Evolutionary conservation across 2,797 vertebrate genomes (phyloP), one percentile per base, ranked within the genome.

Genomic region (Dipus sagitta): DNA sequence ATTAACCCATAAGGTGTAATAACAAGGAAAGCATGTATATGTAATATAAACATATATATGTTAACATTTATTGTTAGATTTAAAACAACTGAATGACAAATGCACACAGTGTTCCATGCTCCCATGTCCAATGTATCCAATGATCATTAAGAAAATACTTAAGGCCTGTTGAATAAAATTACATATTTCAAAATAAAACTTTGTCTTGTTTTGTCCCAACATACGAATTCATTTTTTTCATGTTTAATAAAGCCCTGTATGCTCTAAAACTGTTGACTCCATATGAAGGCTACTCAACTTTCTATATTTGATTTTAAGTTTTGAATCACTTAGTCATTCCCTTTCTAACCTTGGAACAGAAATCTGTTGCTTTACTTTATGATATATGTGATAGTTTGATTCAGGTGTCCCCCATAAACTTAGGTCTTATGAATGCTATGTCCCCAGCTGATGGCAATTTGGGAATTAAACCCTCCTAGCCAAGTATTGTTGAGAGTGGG

Each of bases 221-320:
- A 54, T 2, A 30, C 1, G n/a, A 90, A 79, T 21, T 65, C n/a
- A 38, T 28, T 58, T 86, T 32, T 32, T 58, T 77, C 38, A 60
- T 52, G 5, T 38, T 82, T 76, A 76, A 86, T 91, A 78, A 68
- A 42, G 34, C 65, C 10, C 30, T 79, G 3, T 76, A 1, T 70
- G 15, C 54, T 86, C 68, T 21, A 70, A 88, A 91, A n/a, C 3
- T 80, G 28, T 76, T 79, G 12, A 79, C 83, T 89, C 81, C 52
- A 92, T 74, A 62, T 60, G 54, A 88, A 77, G 3, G 1, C 20
- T 88, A 4, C 12, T 13, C 13, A 77, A 14, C 52, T 86, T 88
- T 89, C 58, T 82, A 58, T 70, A 87, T 21, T 82, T 1, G 74
- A 54, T 82, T 86, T 93, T 52, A 85, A 28, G 75, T 90, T 91